Evolutionary conservation across 1,140 invertebrate genomes (phyloP), one percentile per base, ranked within the genome.

Genomic region (Lysiphlebus fabarum): DNA sequence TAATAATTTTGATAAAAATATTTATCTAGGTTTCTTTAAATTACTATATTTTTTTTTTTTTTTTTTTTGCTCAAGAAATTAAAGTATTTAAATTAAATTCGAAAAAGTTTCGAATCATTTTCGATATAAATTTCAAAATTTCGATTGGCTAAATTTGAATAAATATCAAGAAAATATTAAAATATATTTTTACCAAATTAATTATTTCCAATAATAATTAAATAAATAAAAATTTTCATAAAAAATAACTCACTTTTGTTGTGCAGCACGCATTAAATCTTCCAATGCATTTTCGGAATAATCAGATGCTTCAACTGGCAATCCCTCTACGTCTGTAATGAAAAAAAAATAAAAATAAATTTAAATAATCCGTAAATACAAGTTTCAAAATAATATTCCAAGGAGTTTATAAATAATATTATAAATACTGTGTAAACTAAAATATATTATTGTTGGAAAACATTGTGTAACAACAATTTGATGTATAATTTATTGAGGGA

Each of bases 171-270:
- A 9, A 41, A 41, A 7, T 41, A 4, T 45, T n/a, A 6, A 45
- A 4, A 11, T 2, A 41, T 41, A 9, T 41, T 45, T 45, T 45
- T 4, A 12, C 26, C n/a, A 47, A 47, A 47, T 1, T 5, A 47
- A 5, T 12, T 47, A 11, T 12, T n/a, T n/a, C n/a, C n/a, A n/a
- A n/a, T n/a, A n/a, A n/a, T n/a, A n/a, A n/a, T n/a, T n/a, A n/a
- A n/a, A n/a, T n/a, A n/a, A 8, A 7, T 4, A 47, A 10, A 47
- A 11, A 11, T 47, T 47, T 8, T 6, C 11, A 17, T 7, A 33
- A 54, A 56, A n/a, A 55, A 49, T 36, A 48, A 69, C 78, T 79
- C 72, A 79, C 77, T 80, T 80, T 68, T 80, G 72, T 56, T 77
- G 77, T 33, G 72, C 72, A 1, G 63, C 69, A 49, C 74, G 71